Conservation (phyloP, 2,888 invertebrate genomes). For the Agrotis clavis region DNA sequence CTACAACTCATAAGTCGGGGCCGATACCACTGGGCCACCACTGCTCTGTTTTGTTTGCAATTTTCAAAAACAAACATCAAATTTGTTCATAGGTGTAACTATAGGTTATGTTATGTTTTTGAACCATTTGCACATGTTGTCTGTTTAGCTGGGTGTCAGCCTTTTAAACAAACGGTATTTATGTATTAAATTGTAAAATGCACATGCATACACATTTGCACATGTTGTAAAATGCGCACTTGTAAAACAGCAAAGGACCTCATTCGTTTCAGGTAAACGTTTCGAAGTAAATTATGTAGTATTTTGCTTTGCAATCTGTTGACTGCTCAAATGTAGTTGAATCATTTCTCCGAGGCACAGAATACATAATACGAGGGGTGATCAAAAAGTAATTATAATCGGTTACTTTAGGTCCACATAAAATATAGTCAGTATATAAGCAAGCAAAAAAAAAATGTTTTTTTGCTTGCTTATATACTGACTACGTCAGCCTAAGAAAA, state of each 20-base stretch:
- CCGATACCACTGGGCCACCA: too few species aligned
- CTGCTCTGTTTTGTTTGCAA: too few species aligned
- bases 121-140: background rate
- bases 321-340: background rate
- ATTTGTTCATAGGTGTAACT: background rate
- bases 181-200: background rate
- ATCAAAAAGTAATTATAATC: too few species aligned
- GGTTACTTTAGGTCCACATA: too few species aligned
- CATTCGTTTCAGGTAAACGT: background rate
- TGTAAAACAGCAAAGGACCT: constrained; percentile 11
- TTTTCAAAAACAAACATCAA: background rate
- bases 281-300: background rate
- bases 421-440: too few species aligned
- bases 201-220: too few species aligned
- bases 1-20: too few species aligned
- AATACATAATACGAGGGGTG: too few species aligned
- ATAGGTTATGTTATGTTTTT: background rate
- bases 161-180: background rate
- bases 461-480: too few species aligned
- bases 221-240: constrained; percentile 17
- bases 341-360: background rate
- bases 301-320: constrained; percentile 8
- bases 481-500: too few species aligned
- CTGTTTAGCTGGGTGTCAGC: too few species aligned
- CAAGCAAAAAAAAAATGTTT: too few species aligned